Evolutionary conservation across 2,888 invertebrate genomes (phyloP), one percentile per base, ranked within the genome.

Genomic region (Pseudococcus longispinus): DNA sequence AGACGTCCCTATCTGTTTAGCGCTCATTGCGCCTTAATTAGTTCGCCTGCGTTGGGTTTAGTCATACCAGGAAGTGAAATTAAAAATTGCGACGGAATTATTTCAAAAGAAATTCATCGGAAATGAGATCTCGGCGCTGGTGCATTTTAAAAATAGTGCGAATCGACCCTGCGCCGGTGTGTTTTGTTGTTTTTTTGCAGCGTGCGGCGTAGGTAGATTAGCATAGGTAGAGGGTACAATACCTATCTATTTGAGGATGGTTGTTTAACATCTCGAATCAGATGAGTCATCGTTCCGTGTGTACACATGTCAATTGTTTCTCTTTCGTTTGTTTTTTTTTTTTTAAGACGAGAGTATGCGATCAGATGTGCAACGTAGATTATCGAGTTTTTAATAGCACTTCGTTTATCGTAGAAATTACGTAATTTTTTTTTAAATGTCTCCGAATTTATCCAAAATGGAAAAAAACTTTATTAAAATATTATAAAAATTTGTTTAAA

Each of bases 41-140:
- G 70, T 18, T 70, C 70, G 70, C 70, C 29, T 60, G 23, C 0
- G 60, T 1, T 8, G 13, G 8, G 70, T 70, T 70, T 70, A 70
- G 70, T 70, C 70, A 70, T 70, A 70, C 70, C 70, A 70, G 70
- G 70, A 70, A 70, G 70, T 29, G 32, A 70, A 70, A 70, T 70
- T 70, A 5, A 70, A 18, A 70, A 70, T 70, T 70, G 70, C 70
- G 70, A 70, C 70, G 70, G 29, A 70, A 70, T 70, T 70, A 70
- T 70, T 15, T 37, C 37, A 70, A 70, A 70, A 70, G 70, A 70
- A 70, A 70, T 70, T 70, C 70, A 70, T 70, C 70, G 70, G 29
- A 70, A 32, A 70, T 70, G 29, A 26, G 70, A 70, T 60, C 60
- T 23, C n/a, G 29, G 5, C 29, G 8, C 15, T 32, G 29, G 32